Evolutionary conservation across 2,888 invertebrate species (phyloP).

Genomic region (Galeopsomyia nigrocyanea): DNA sequence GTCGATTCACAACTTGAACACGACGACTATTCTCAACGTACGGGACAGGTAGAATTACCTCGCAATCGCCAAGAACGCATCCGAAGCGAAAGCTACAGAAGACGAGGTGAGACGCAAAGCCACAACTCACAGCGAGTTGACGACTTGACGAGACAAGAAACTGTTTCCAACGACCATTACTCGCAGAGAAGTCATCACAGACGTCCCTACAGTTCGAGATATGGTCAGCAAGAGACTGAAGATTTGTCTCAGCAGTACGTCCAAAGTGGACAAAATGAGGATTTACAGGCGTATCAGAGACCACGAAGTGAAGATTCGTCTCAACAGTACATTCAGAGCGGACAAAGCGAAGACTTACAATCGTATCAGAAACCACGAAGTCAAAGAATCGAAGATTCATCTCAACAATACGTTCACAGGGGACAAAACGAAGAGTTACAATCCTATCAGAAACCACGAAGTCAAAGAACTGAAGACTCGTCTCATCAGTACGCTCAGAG

Average conservation of each 20-base stretch:
- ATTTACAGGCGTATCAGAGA: slow-evolving; percentile 9
- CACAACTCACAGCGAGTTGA: neutral
- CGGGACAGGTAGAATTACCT: neutral
- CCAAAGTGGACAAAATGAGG: neutral
- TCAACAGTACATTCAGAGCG: too few relatives aligned
- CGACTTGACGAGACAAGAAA: slow-evolving; percentile 4
- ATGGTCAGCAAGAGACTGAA: neutral
- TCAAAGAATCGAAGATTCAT: slow-evolving; percentile 6
- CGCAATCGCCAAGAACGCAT: neutral
- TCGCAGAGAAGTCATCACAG: neutral
- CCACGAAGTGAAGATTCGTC: slow-evolving; percentile 7
- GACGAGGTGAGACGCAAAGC: neutral
- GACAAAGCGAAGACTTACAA: too few relatives aligned
- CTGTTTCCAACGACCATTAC: slow-evolving; percentile 20
- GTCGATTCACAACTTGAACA: neutral
- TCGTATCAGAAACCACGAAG: too few relatives aligned
- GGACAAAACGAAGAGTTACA: too few relatives aligned
- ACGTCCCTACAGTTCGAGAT: neutral
- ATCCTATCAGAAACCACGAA: too few relatives aligned
- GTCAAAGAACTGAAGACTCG: slow-evolving; percentile 7
- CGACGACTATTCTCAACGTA: slow-evolving; percentile 2
- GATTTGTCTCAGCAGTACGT: slow-evolving; percentile 22
- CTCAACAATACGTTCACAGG: too few relatives aligned
- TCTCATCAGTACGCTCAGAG: slow-evolving; percentile 13
- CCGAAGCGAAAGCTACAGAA: neutral